Base-by-base conservation (phyloP, 2,888 invertebrate species). In the Notocelia uddmanniana region DNA sequence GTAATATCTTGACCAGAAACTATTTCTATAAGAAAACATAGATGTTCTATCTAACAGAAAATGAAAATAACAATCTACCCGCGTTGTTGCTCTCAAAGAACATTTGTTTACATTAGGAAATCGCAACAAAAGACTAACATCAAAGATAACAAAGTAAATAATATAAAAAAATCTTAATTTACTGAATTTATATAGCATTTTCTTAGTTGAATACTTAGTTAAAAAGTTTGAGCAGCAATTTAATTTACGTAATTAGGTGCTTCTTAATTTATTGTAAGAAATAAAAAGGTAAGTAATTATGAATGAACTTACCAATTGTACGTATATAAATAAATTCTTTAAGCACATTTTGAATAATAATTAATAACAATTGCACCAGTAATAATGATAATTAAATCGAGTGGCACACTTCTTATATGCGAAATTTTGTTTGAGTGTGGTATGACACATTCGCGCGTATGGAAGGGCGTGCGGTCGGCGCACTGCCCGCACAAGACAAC, bases 401-500 rank as follows among this genome's bases (percentile, higher is more conserved):
- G 80, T 79, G 78, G 79, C 86, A 87, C 89, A 90, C 86, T 88
- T 87, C 85, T 87, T 76, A 76, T 81, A 88, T 88, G 89, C 90
- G 86, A 90, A 86, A 84, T 87, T 85, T 84, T 78, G 83, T 84
- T 81, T 87, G 85, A 89, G 83, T 88, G 84, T 89, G 85, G 89
- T 86, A 89, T 88, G 84, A 87, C 85, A 92, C 93, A 93, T 93
- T 92, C 91, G 91, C 93, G 88, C 85, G 81, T 87, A 76, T 85
- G 82, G 84, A 88, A 90, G 89, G 92, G 92, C 92, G 92, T 90
- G 90, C 93, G 92, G 89, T 88, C 91, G 91, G 89, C 92, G 91
- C 92, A 93, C 92, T 92, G 91, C 92, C 92, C 91, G 89, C 84
- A 78, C 90, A 91, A 74, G 89, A 92, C 89, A 91, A 91, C 90